Percentiles rank a stretch among this genome's conserved stretches.
These are phyloP conservation scores for Columba janthina DNA, from an alignment of 2,113 vertebrate genomes.

Conservation along the genomic window DNA sequence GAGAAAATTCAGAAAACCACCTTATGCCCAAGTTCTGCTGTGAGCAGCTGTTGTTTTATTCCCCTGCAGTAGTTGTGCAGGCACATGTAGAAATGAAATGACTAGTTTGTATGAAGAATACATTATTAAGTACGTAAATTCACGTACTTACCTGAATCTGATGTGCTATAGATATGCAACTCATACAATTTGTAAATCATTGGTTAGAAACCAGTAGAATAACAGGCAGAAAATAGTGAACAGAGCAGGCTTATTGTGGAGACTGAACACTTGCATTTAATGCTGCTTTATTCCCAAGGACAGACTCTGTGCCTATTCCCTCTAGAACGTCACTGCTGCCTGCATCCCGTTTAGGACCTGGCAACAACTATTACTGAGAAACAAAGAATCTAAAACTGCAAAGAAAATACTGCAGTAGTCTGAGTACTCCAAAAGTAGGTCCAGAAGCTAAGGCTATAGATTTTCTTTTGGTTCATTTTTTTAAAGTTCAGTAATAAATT, in stretches of 20 bases:
- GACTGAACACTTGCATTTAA: not conserved
- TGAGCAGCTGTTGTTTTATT: not conserved
- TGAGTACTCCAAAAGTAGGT: not conserved
- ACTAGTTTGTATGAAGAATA: not conserved
- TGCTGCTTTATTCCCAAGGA: not conserved
- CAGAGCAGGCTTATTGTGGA: not conserved
- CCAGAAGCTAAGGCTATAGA: not conserved
- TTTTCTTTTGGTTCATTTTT: not conserved
- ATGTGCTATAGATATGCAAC: not conserved
- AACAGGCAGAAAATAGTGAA: not conserved
- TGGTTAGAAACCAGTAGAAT: not conserved
- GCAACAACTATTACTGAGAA: not conserved
- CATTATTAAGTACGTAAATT: not conserved
- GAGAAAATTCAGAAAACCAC: not conserved
- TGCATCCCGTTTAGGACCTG: rapidly evolving
- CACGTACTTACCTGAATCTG: not conserved
- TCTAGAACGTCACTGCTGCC: not conserved
- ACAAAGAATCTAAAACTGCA: not conserved
- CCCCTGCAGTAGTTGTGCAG: not conserved
- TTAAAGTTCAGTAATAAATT: not conserved
- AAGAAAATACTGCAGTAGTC: not conserved
- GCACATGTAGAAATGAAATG: not conserved
- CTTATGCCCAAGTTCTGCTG: not conserved
- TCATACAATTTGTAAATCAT: not conserved
- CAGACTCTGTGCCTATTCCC: rapidly evolving